Evolutionary conservation across 1,140 invertebrate species (phyloP).

Genomic region (Trypoxylus dichotomus): DNA sequence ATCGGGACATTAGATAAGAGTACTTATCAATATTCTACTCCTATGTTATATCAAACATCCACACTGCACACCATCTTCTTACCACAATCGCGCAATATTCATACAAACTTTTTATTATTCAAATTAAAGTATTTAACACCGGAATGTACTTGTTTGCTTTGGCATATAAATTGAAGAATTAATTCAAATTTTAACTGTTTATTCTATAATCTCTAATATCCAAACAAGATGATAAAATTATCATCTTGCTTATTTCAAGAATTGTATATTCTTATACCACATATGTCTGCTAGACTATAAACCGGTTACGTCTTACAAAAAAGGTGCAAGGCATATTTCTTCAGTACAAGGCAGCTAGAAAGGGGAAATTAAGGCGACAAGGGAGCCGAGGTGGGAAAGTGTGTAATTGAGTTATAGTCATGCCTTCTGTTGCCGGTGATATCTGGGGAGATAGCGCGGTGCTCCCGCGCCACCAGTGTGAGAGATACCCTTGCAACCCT

Average conservation of each 20-base stretch:
- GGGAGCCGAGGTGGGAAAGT: slow-evolving; percentile 41
- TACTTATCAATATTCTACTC: too few relatives aligned
- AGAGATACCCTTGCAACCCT: slow-evolving; percentile 29
- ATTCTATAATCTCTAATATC: too few relatives aligned
- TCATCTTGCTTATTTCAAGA: neutral
- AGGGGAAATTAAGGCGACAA: slow-evolving; percentile 24
- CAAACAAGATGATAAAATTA: neutral
- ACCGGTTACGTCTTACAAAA: neutral
- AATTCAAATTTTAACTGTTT: too few relatives aligned
- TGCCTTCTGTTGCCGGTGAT: slow-evolving; percentile 46
- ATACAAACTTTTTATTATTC: too few relatives aligned
- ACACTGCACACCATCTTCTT: too few relatives aligned
- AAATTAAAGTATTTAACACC: too few relatives aligned
- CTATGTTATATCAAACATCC: too few relatives aligned
- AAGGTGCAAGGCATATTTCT: slow-evolving; percentile 6
- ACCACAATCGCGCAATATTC: too few relatives aligned
- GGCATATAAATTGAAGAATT: too few relatives aligned
- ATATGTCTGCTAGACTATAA: neutral
- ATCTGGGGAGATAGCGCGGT: slow-evolving; percentile 36
- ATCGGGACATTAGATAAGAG: too few relatives aligned
- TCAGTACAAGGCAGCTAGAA: neutral
- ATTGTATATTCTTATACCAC: neutral
- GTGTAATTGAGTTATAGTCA: slow-evolving; percentile 50
- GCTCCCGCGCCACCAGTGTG: slow-evolving; percentile 12
- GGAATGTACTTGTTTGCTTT: too few relatives aligned